Base-by-base conservation (phyloP, 2,888 invertebrate species). In the Cantharis flavilabris region DNA sequence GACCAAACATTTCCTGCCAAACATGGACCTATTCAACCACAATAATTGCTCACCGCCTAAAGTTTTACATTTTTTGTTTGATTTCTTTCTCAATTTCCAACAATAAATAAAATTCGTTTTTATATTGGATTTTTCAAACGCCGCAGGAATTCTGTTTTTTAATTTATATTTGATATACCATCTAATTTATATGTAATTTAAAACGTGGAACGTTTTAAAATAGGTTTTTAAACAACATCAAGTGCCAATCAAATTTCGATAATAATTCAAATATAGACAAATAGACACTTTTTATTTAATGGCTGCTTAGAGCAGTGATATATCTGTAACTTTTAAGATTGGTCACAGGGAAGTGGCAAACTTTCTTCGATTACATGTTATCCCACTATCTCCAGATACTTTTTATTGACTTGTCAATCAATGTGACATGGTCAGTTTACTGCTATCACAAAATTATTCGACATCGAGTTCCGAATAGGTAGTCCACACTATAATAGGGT, bases 351-450 rank as follows among this genome's bases (percentile, higher is more conserved):
- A 80, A 79, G 83, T 82, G 81, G 78, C 80, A 82, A 83, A 83
- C 81, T 81, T 83, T 80, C 81, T 80, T 73, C 76, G 81, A 80
- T 81, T 80, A 82, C 83, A 83, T 83, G 84, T 83, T 84, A 84
- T 85, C 84, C 83, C 81, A 80, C 83, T 81, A 84, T 84, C 83
- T 83, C 83, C 81, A 80, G 83, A 82, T 82, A 82, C 81, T 82
- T 83, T 84, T 84, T 84, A 84, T 84, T 83, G 82, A 81, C 80
- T 79, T 83, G 84, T 83, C 84, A 84, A 83, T 83, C 83, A 84
- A 81, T 76, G 30, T 74, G 81, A 81, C 81, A 80, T 80, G 82
- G 82, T 82, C 83, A 81, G 81, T 82, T 81, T 80, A 78, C 80
- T 65, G 62, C 65, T 62, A 69, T 65, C 72, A 76, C 69, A 70